phyloP scores from a whole-genome alignment of 2,888 invertebrate species.

The Chloromyia formosa region DNA sequence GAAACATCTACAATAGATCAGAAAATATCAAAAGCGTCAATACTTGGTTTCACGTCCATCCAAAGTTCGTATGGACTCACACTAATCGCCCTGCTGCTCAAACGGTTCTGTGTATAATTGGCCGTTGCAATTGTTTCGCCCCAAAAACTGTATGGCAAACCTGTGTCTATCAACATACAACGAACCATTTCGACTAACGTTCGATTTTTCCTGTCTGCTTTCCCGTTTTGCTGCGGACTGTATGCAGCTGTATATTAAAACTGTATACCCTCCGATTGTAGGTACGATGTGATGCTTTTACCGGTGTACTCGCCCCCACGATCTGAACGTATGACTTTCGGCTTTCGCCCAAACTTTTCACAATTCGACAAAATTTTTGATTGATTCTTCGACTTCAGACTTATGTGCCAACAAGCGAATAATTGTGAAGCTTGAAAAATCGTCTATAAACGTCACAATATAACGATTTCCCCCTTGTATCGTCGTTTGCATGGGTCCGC shows the following conservation, averaged over 20 bases:
- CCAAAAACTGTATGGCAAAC: constrained; percentile 52
- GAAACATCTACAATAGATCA: constrained; percentile 50
- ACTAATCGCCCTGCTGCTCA: not conserved
- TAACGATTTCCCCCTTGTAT: constrained; percentile 54
- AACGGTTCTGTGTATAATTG: constrained; percentile 23
- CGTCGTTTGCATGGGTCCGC: constrained; percentile 55
- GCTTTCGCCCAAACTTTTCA: constrained; percentile 50
- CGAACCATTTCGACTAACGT: constrained; percentile 52
- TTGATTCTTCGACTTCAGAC: constrained; percentile 49
- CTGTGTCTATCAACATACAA: constrained; percentile 53
- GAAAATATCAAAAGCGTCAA: constrained; percentile 41
- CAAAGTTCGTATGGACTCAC: constrained; percentile 42
- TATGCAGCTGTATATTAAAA: constrained; percentile 51
- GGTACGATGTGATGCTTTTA: too few species aligned
- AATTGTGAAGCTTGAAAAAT: constrained; percentile 54
- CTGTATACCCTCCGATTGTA: too few species aligned
- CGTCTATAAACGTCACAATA: constrained; percentile 56
- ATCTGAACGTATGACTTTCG: constrained; percentile 51
- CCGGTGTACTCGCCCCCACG: constrained; percentile 54
- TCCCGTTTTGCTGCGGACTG: constrained; percentile 54
- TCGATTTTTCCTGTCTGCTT: constrained; percentile 52
- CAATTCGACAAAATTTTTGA: constrained; percentile 49
- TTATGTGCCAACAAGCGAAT: constrained; percentile 53
- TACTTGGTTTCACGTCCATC: not conserved
- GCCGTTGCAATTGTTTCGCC: constrained; percentile 20